Evolutionary conservation across 2,888 invertebrate genomes (phyloP).

Genomic region (Diplazon laetatorius): DNA sequence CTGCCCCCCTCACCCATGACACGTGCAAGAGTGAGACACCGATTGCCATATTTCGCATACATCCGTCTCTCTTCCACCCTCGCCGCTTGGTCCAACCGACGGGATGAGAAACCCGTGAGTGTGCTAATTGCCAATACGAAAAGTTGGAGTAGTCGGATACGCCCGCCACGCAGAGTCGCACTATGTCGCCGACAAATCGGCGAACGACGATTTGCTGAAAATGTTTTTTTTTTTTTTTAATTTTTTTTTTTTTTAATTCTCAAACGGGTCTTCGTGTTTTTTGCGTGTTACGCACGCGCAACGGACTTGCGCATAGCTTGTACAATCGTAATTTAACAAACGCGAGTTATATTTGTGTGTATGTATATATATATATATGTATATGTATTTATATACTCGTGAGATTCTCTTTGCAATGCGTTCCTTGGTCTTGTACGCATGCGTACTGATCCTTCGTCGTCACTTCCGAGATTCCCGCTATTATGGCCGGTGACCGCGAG

Average conservation of each 20-base stretch:
- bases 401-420: conserved; percentile 13
- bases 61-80: too few species aligned
- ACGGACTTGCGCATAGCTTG: too few species aligned
- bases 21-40: background rate
- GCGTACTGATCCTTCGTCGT: conserved; percentile 40
- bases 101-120: conserved; percentile 20
- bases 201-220: conserved; percentile 7
- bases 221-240: too few species aligned
- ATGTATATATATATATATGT: background rate
- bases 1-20: too few species aligned
- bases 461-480: conserved; percentile 59
- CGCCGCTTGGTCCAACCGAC: conserved; percentile 1
- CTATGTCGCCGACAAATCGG: conserved; percentile 2
- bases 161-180: conserved; percentile 27
- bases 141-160: conserved; percentile 57
- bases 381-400: background rate
- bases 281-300: too few species aligned
- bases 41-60: too few species aligned
- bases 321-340: too few species aligned
- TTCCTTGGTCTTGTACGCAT: conserved; percentile 10
- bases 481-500: background rate
- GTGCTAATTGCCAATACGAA: conserved; percentile 71
- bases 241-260: too few species aligned
- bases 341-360: too few species aligned
- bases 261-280: too few species aligned